phyloP scores from a whole-genome alignment of 2,113 vertebrate species.

The Cyanoramphus novaezelandiae region DNA sequence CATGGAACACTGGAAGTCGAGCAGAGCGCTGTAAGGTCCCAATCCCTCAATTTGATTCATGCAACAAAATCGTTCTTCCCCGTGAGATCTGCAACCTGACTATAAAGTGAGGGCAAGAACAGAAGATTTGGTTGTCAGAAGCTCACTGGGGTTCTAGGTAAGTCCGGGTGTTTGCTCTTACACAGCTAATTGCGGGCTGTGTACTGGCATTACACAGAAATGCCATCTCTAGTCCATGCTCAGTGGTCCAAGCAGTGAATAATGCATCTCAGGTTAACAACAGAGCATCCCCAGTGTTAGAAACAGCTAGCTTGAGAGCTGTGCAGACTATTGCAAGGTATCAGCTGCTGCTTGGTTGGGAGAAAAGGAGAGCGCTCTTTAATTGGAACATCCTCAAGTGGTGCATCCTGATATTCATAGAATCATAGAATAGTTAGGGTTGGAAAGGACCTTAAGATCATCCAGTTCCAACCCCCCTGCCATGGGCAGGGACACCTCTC shows the following conservation, averaged over 20 bases:
- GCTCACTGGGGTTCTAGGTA: not conserved
- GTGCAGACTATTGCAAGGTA: not conserved
- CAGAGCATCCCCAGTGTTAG: not conserved
- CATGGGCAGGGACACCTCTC: too few species aligned
- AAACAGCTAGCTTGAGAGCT: not conserved
- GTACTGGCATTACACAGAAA: not conserved
- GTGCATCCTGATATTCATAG: not conserved
- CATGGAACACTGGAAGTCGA: not conserved
- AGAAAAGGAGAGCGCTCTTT: not conserved
- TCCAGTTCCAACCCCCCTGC: too few species aligned
- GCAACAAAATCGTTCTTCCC: not conserved
- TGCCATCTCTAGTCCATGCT: fast-evolving
- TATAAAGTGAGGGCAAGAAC: not conserved
- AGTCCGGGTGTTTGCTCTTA: not conserved
- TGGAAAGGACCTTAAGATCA: too few species aligned
- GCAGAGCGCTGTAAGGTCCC: not conserved
- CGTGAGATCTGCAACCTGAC: fast-evolving
- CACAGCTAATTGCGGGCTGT: fast-evolving
- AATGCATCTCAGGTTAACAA: not conserved
- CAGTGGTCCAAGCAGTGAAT: not conserved
- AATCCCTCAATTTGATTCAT: fast-evolving
- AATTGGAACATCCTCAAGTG: not conserved
- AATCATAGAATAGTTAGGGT: too few species aligned
- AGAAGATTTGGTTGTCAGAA: too few species aligned
- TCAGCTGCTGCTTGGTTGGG: not conserved